Conservation (phyloP, 2,113 vertebrate species). For the Elachura formosa region DNA sequence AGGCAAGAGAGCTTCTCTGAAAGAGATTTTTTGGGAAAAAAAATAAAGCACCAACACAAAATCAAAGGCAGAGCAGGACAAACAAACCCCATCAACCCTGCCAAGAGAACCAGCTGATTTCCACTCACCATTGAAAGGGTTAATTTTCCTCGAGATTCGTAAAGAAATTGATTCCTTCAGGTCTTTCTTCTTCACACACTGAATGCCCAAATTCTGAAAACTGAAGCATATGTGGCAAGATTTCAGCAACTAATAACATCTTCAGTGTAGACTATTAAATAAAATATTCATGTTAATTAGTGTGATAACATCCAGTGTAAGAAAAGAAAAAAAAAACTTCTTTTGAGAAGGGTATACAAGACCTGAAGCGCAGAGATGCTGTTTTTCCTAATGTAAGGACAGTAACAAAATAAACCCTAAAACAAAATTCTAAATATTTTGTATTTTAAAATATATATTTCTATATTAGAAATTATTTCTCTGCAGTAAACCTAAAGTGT, state of each 20-base stretch:
- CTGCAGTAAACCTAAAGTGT: background rate
- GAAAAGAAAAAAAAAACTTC: background rate
- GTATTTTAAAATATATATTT: background rate
- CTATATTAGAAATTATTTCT: background rate
- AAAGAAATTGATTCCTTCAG: conserved; percentile 90
- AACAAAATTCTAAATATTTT: background rate
- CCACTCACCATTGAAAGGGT: conserved; percentile 90
- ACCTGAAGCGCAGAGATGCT: background rate
- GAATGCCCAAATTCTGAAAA: conserved; percentile 98
- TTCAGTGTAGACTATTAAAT: background rate
- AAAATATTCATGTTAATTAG: background rate
- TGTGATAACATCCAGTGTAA: background rate
- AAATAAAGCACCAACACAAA: background rate
- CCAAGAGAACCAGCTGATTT: background rate
- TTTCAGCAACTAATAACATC: background rate
- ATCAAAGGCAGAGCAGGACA: background rate
- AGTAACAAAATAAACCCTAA: background rate
- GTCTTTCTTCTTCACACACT: conserved; percentile 94
- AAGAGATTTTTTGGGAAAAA: background rate
- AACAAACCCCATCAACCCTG: background rate
- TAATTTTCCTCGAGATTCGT: conserved; percentile 86
- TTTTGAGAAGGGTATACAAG: background rate
- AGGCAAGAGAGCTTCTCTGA: background rate
- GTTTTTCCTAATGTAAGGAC: background rate
- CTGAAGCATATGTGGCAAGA: conserved; percentile 65